Base-by-base conservation (phyloP, 2,888 invertebrate species). In the Plusia festucae region DNA sequence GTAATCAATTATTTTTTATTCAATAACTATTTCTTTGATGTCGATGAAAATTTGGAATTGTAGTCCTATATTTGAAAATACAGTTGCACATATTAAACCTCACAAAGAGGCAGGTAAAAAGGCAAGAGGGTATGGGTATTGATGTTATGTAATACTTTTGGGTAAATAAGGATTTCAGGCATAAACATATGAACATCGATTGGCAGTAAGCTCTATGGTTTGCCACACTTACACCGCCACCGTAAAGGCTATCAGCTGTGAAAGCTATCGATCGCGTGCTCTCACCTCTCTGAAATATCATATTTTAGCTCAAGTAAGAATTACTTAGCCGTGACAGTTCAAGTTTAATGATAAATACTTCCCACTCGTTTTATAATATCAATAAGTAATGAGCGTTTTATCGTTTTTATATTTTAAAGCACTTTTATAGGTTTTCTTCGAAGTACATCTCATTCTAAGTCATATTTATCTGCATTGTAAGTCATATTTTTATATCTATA, bases 391-490 rank as follows among this genome's bases (percentile, higher is more conserved):
- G 9, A 16, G 46, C 18, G 46, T 46, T 46, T 46, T 46, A 46
- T 7, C n/a, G 15, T 7, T 4, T 7, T 40, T n/a, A 4, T 40
- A n/a, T 40, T n/a, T n/a, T n/a, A 15, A n/a, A 1, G n/a, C 4
- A 4, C 5, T 40, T 40, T n/a, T n/a, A n/a, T 40, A 40, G 15
- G 40, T 15, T n/a, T 40, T 70, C n/a, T 76, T 60, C 65, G 76
- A 70, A 30, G 30, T 57, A 60, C n/a, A n/a, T n/a, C n/a, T n/a
- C 58, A 30, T 32, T 49, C 1, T 22, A n/a, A 53, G 34, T 55
- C 13, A 34, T 55, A 68, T 13, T 51, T 15, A n/a, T n/a, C n/a
- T n/a, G 65, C 58, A 30, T 32, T 49, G 8, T 22, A n/a, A 53
- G 34, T 55, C 13, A 34, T 55, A 68, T 13, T 51, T 15, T 24